Percentiles rank a stretch among this genome's conserved stretches.
phyloP scores from a whole-genome alignment of 2,888 invertebrate species.

The Philereme vetulata region DNA sequence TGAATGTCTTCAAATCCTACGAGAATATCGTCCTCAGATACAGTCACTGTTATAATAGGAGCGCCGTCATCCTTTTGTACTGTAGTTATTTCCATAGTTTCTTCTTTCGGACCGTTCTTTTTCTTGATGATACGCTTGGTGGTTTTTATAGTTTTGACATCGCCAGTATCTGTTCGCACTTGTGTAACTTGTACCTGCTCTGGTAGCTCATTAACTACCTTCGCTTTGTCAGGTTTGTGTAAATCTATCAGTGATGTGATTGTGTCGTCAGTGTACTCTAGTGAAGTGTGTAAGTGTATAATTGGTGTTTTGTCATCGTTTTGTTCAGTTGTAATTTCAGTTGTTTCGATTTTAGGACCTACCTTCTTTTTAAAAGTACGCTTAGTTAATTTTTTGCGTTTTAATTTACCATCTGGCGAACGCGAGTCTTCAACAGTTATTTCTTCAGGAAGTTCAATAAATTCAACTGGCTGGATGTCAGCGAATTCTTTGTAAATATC shows the following conservation, averaged over 20 bases:
- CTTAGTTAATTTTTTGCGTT: slow-evolving; percentile 46
- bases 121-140: slow-evolving; percentile 51
- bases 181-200: slow-evolving; percentile 42
- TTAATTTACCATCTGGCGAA: slow-evolving; percentile 49
- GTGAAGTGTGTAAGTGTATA: slow-evolving; percentile 43
- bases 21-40: slow-evolving; percentile 27
- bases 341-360: slow-evolving; percentile 56
- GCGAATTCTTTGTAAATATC: too few species aligned
- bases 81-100: slow-evolving; percentile 42
- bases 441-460: slow-evolving; percentile 45
- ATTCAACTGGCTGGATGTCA: slow-evolving; percentile 37
- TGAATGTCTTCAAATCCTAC: not conserved
- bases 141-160: slow-evolving; percentile 40
- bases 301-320: slow-evolving; percentile 43
- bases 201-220: slow-evolving; percentile 34
- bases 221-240: slow-evolving; percentile 29
- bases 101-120: slow-evolving; percentile 32
- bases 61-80: slow-evolving; percentile 34
- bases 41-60: slow-evolving; percentile 37
- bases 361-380: slow-evolving; percentile 46
- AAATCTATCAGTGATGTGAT: slow-evolving; percentile 32
- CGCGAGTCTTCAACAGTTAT: slow-evolving; percentile 38
- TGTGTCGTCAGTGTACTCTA: slow-evolving; percentile 36
- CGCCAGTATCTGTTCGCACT: slow-evolving; percentile 46
- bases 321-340: slow-evolving; percentile 54